These are phyloP conservation scores for Telmatochromis sp. DNA, from an alignment of 2,113 vertebrate genomes.

Conservation along the genomic window DNA sequence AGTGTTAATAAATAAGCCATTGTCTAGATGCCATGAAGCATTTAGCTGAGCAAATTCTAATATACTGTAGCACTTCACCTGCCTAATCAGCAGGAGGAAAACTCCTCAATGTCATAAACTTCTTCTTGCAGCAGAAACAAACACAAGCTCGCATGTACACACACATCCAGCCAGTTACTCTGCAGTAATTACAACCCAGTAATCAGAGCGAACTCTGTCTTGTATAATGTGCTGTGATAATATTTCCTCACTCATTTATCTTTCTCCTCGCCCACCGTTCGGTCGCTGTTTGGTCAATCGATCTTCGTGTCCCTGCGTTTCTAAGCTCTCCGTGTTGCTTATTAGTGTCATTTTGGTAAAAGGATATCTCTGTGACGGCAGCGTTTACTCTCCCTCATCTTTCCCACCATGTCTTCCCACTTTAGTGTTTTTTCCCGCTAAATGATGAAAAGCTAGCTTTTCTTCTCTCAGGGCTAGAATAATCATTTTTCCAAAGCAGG, in stretches of 20 bases:
- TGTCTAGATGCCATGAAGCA: conserved; percentile 61
- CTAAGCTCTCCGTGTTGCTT: conserved; percentile 4
- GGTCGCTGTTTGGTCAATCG: neutral
- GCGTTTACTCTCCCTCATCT: conserved; percentile 5
- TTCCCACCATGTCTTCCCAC: neutral
- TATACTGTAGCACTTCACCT: conserved; percentile 56
- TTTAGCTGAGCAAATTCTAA: conserved; percentile 61
- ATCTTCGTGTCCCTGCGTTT: conserved; percentile 26
- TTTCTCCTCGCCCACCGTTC: neutral
- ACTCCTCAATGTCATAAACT: conserved; percentile 45
- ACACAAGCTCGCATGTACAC: neutral
- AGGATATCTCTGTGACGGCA: conserved; percentile 24
- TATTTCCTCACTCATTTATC: conserved; percentile 41
- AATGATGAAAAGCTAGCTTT: conserved; percentile 31
- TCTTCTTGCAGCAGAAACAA: neutral
- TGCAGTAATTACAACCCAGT: conserved; percentile 42
- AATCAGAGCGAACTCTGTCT: conserved; percentile 26
- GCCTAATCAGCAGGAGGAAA: conserved; percentile 42
- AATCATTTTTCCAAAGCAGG: conserved; percentile 34
- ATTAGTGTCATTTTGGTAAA: conserved; percentile 33
- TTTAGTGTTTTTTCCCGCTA: neutral
- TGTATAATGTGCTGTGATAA: conserved; percentile 40
- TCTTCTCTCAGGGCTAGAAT: conserved; percentile 35
- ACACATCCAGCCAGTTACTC: neutral
- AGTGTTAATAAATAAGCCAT: conserved; percentile 67